These are phyloP conservation scores for Ceraclea dissimilis DNA, from an alignment of 2,888 invertebrate species.

Conservation along the genomic window DNA sequence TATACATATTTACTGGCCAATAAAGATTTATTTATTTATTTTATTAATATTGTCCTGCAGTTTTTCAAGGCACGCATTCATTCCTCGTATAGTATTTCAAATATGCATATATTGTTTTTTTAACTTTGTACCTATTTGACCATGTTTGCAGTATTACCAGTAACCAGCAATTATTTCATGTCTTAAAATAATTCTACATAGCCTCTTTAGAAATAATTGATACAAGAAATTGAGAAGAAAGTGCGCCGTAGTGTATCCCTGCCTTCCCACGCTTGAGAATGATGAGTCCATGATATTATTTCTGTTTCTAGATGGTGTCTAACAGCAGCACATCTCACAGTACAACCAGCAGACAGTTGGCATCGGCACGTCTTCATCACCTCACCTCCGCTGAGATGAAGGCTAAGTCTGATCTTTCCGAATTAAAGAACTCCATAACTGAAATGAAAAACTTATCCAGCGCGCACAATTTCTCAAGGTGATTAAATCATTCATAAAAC, in stretches of 20 bases:
- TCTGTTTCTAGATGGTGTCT: constrained; percentile 42
- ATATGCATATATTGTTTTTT: no score
- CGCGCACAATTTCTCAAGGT: constrained; percentile 28
- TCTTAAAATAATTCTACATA: no score
- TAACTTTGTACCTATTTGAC: no score
- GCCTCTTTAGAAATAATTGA: no score
- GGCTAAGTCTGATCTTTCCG: constrained; percentile 71
- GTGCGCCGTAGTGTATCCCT: background rate
- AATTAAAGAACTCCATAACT: constrained; percentile 76
- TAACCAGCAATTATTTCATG: no score
- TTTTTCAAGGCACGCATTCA: no score
- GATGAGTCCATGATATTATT: constrained; percentile 25
- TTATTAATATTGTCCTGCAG: no score
- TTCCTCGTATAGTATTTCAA: no score
- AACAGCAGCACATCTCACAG: constrained; percentile 51
- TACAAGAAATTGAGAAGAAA: no score
- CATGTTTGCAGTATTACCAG: no score
- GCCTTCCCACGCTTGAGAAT: constrained; percentile 11
- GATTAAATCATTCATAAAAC: constrained; percentile 6
- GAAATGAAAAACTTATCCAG: constrained; percentile 71
- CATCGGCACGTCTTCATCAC: constrained; percentile 46
- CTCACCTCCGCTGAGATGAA: constrained; percentile 66
- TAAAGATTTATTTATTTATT: no score
- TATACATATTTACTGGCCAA: no score
- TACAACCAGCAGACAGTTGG: constrained; percentile 48